phyloP scores from a whole-genome alignment of 2,797 vertebrate genomes.

The Enteromius thamalakanensis region DNA sequence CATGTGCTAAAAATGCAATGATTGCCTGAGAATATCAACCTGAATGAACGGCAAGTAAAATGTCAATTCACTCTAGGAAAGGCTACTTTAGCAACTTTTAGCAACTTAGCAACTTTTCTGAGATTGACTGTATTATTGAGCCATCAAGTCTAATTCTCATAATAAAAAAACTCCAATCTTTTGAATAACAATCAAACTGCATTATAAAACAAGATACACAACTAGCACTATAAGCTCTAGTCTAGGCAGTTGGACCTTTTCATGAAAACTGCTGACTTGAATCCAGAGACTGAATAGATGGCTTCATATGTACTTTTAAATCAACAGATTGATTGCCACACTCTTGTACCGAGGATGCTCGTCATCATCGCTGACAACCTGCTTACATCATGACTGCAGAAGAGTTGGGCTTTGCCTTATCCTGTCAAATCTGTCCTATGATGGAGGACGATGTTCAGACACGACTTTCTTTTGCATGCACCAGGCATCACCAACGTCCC shows the following conservation, averaged over 20 bases:
- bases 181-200: neutral
- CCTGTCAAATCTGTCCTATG: constrained; percentile 32
- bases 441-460: constrained; percentile 16
- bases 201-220: neutral
- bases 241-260: neutral
- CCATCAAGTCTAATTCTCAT: neutral
- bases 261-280: neutral
- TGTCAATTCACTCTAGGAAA: constrained; percentile 6
- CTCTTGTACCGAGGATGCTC: neutral
- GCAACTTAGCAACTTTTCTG: neutral
- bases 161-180: neutral
- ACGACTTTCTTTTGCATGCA: neutral
- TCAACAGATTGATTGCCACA: neutral
- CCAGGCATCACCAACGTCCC: constrained; percentile 2
- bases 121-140: neutral
- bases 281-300: neutral
- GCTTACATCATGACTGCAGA: constrained; percentile 17
- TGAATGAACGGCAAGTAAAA: constrained; percentile 16
- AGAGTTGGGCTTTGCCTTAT: constrained; percentile 24
- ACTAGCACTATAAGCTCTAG: neutral
- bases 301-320: neutral
- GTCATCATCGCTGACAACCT: constrained; percentile 5
- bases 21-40: constrained; percentile 6
- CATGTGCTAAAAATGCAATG: neutral
- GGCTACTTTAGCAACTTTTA: too few species aligned